These are phyloP conservation scores for Drosophila buzzatii DNA, from an alignment of 2,888 invertebrate species.

Conservation along the genomic window DNA sequence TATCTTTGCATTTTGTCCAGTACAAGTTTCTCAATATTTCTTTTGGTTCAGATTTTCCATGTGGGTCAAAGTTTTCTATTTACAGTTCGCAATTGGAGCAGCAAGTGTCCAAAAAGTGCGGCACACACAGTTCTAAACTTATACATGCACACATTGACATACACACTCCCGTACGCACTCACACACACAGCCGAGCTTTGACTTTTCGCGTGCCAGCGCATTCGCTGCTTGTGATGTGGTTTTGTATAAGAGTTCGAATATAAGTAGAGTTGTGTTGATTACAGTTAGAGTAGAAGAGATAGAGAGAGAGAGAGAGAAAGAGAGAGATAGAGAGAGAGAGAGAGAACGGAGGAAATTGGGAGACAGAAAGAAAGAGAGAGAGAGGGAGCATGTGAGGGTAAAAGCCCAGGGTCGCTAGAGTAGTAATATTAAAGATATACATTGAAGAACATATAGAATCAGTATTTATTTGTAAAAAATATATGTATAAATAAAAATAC, in stretches of 20 bases:
- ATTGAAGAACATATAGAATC: too few species aligned
- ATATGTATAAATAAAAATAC: too few species aligned
- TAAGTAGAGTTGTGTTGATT: not conserved
- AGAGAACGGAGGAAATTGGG: too few species aligned
- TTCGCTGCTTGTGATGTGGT: not conserved
- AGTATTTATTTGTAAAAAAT: too few species aligned
- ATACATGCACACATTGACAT: not conserved
- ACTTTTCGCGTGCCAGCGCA: slow-evolving; percentile 30
- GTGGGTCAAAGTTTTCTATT: slow-evolving; percentile 25
- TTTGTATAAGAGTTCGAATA: slow-evolving; percentile 17
- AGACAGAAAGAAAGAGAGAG: not conserved
- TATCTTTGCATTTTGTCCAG: slow-evolving; percentile 49
- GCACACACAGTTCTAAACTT: slow-evolving; percentile 23
- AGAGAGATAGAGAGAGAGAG: not conserved
- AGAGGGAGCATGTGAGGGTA: not conserved
- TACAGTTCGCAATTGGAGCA: slow-evolving; percentile 51
- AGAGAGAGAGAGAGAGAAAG: too few species aligned
- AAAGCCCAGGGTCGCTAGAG: not conserved
- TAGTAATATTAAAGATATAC: too few species aligned
- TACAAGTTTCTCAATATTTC: slow-evolving; percentile 5
- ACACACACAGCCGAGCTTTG: slow-evolving; percentile 1
- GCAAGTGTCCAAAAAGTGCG: slow-evolving; percentile 63
- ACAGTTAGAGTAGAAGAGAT: slow-evolving; percentile 5
- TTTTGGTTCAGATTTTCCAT: slow-evolving; percentile 3
- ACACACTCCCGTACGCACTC: not conserved